Conservation (phyloP, 2,797 vertebrate species). For the Mormyrus proboscirostris region DNA sequence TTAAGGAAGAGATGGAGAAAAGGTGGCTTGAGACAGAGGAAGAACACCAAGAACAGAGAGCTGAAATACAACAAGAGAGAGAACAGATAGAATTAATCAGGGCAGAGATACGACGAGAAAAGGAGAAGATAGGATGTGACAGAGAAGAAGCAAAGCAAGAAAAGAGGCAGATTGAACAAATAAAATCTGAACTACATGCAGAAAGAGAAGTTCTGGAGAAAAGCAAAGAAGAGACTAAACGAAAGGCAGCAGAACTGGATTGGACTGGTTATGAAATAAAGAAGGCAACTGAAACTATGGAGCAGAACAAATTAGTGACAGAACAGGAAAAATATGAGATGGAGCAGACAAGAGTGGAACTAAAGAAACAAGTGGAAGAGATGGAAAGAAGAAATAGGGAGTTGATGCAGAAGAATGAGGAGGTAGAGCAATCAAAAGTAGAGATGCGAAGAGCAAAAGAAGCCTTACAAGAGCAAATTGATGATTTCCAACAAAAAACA, state of each 20-base stretch:
- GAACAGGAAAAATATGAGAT: not conserved
- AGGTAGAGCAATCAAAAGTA: not conserved
- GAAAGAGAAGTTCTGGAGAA: slow-evolving; percentile 14
- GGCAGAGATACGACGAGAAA: slow-evolving; percentile 11
- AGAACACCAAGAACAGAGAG: slow-evolving; percentile 31
- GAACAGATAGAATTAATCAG: slow-evolving; percentile 18
- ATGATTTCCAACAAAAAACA: slow-evolving; percentile 17
- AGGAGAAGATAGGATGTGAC: slow-evolving; percentile 16
- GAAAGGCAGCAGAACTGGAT: slow-evolving; percentile 4
- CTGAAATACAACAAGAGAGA: slow-evolving; percentile 8
- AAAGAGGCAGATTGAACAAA: slow-evolving; percentile 3
- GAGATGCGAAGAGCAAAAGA: slow-evolving; percentile 37
- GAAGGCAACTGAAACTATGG: slow-evolving; percentile 15
- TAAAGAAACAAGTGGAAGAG: slow-evolving; percentile 11
- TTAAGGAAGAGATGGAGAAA: slow-evolving; percentile 42
- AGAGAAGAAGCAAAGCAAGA: slow-evolving; percentile 16
- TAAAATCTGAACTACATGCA: slow-evolving; percentile 11
- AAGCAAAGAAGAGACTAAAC: not conserved
- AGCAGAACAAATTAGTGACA: not conserved
- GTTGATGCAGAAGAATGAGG: slow-evolving; percentile 36
- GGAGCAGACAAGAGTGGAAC: not conserved
- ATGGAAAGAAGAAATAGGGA: slow-evolving; percentile 40
- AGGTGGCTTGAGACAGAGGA: slow-evolving; percentile 34
- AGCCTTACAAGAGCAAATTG: slow-evolving; percentile 36
- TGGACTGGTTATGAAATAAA: slow-evolving; percentile 5